Percentiles rank a stretch among this genome's conserved stretches.
phyloP scores from a whole-genome alignment of 1,140 invertebrate species.

The Drosophila arizonae region DNA sequence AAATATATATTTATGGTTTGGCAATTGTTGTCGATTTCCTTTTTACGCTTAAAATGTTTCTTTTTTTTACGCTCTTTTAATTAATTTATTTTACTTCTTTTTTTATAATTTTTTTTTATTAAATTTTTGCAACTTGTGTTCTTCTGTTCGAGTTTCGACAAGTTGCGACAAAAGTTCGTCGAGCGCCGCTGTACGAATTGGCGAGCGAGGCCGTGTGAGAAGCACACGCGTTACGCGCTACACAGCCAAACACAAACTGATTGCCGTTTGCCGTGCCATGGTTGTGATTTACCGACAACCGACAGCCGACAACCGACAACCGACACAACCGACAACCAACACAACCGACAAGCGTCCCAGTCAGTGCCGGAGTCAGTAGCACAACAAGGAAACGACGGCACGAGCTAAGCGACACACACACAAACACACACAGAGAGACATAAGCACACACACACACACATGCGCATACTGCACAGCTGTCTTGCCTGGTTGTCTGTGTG shows the following conservation, averaged over 20 bases:
- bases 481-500: slow-evolving; percentile 54
- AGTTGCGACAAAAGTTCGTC: slow-evolving; percentile 9
- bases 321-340: slow-evolving; percentile 51
- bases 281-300: slow-evolving; percentile 78
- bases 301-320: slow-evolving; percentile 60
- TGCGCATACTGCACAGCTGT: slow-evolving; percentile 12
- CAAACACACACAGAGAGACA: slow-evolving; percentile 2
- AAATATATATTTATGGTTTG: neutral
- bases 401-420: slow-evolving; percentile 23
- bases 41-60: neutral
- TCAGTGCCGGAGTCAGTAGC: slow-evolving; percentile 32
- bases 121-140: neutral
- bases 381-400: slow-evolving; percentile 45
- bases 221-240: slow-evolving; percentile 73
- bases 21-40: slow-evolving; percentile 5
- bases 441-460: slow-evolving; percentile 3
- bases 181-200: slow-evolving; percentile 14
- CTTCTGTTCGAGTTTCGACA: slow-evolving; percentile 4
- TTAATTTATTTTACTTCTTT: slow-evolving; percentile 4
- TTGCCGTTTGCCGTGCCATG: slow-evolving; percentile 75
- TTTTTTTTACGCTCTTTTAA: neutral
- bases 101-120: slow-evolving; percentile 1
- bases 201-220: slow-evolving; percentile 30
- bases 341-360: slow-evolving; percentile 45
- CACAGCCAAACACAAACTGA: slow-evolving; percentile 79